phyloP scores from a whole-genome alignment of 2,888 invertebrate species.

The Drosophila longiperda region DNA sequence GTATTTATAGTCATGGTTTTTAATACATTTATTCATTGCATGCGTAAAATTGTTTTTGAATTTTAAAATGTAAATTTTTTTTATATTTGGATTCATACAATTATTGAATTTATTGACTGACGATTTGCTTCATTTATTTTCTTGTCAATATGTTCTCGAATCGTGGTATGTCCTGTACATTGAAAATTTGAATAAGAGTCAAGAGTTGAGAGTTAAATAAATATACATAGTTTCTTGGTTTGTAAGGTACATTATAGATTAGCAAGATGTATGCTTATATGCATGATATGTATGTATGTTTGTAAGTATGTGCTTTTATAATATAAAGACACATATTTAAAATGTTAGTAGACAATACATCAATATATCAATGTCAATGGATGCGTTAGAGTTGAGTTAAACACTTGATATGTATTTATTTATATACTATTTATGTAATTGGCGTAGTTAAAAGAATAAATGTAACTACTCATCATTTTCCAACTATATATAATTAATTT shows the following conservation, averaged over 20 bases:
- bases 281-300: conserved; percentile 24
- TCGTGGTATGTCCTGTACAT: conserved; percentile 66
- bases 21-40: conserved; percentile 80
- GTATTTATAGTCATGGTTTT: conserved; percentile 29
- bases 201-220: conserved; percentile 73
- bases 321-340: conserved; percentile 46
- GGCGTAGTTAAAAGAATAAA: conserved; percentile 67
- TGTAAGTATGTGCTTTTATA: conserved; percentile 16
- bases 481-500: conserved; percentile 26
- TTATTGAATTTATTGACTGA: conserved; percentile 58
- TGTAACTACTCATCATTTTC: conserved; percentile 41
- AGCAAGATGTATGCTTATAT: conserved; percentile 46
- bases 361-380: conserved; percentile 76
- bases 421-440: conserved; percentile 53
- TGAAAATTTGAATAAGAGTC: conserved; percentile 77
- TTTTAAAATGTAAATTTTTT: conserved; percentile 77
- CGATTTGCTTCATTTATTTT: conserved; percentile 25
- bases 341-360: conserved; percentile 77
- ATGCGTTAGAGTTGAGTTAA: conserved; percentile 70
- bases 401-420: conserved; percentile 62
- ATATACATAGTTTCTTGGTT: conserved; percentile 65
- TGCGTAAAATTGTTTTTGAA: conserved; percentile 75
- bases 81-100: conserved; percentile 59
- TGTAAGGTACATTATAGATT: conserved; percentile 65
- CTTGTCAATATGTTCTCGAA: conserved; percentile 36